phyloP scores from a whole-genome alignment of 92 coral and sea anemone species.

The Micromussa lordhowensis region DNA sequence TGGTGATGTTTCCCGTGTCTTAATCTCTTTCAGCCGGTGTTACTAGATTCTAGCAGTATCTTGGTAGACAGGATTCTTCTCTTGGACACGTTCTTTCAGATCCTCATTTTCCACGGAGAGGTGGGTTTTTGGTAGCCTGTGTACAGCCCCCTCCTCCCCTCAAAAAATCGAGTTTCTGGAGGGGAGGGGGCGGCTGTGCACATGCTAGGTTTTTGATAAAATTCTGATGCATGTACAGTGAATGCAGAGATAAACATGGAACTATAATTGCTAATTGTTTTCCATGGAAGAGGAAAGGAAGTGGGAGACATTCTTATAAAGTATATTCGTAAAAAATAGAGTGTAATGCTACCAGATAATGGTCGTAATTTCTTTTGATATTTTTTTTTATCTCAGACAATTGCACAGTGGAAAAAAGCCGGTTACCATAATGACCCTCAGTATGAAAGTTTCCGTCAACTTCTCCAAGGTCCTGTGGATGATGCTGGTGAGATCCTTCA shows the following conservation, averaged over 20 bases:
- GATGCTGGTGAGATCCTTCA: slow-evolving; percentile 98
- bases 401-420: slow-evolving; percentile 97
- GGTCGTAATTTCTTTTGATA: background rate
- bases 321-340: too few species aligned
- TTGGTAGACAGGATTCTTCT: slow-evolving; percentile 88
- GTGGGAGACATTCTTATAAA: too few species aligned
- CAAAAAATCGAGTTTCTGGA: too few species aligned
- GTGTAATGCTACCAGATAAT: background rate
- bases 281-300: too few species aligned
- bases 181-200: too few species aligned
- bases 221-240: too few species aligned
- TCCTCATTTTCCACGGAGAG: slow-evolving; percentile 98
- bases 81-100: slow-evolving; percentile 96
- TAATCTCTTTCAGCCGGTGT: slow-evolving; percentile 86
- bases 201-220: background rate
- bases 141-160: too few species aligned
- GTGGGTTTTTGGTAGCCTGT: slow-evolving; percentile 53
- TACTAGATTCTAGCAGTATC: slow-evolving; percentile 96
- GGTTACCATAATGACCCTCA: slow-evolving; percentile 97
- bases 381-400: slow-evolving; percentile 72
- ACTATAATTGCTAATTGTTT: too few species aligned
- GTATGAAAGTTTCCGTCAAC: slow-evolving; percentile 95
- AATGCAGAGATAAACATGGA: too few species aligned
- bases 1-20: background rate
- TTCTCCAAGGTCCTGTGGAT: slow-evolving; percentile 96